Evolutionary conservation across 2,113 vertebrate genomes (phyloP), one percentile per base, ranked within the genome.

Genomic region (Oryzias melastigma): DNA sequence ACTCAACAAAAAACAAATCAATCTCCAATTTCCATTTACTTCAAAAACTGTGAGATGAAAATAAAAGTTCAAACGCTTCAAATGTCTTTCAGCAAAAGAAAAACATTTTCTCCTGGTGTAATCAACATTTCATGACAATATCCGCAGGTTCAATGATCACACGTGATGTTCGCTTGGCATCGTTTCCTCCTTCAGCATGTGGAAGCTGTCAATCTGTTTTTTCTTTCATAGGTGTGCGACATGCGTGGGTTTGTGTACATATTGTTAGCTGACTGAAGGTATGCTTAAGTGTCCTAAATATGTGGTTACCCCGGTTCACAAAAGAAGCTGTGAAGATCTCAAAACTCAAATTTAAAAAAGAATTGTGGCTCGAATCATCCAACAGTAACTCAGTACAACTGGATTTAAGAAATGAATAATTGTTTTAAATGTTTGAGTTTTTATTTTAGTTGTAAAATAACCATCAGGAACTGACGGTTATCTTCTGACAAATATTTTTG

Each of bases 121-220:
- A 70, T 58, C 69, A 67, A 41, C 7, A 5, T 18, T 29, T 61
- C 0, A 3, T 47, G 52, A 62, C 71, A 52, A 51, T 29, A 72
- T 75, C 70, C 50, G 49, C 56, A 17, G 35, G 45, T 61, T 72
- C 65, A 68, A 48, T 80, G 58, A 58, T 56, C 64, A 55, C 22
- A 18, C 20, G 65, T 64, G 61, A 5, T 61, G 35, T 22, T n/a
- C 7, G 29, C 46, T 69, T 74, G 71, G 72, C 77, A 68, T 7
- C 75, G 64, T 65, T 15, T 45, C 4, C 13, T 45, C 15, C 17
- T 17, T 17, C 6, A 45, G 5, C 4, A 45, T 17, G 43, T 45
- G 43, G 15, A 16, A 1, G 6, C 18, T 43, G 6, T 27, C 25
- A 27, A 27, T 27, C 25, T 58, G 16, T 14, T 20, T 52, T 42